A percentile compares a stretch with the other conserved stretches of the same genome.
Conservation (phyloP, 2,888 invertebrate species). For the Pachycephus smyrnensis region DNA sequence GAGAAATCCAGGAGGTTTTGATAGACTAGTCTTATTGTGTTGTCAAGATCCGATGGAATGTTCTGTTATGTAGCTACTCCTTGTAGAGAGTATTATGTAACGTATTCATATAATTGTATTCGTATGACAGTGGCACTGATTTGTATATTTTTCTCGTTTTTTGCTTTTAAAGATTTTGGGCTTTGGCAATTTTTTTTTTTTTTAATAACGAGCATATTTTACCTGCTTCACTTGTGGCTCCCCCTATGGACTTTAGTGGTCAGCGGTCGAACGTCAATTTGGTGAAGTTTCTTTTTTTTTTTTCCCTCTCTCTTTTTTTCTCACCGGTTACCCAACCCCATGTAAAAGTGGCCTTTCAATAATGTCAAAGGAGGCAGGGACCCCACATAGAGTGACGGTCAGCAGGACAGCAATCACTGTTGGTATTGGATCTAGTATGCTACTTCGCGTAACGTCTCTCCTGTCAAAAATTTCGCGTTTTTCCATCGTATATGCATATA, state of each 20-base stretch:
- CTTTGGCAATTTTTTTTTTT: not conserved
- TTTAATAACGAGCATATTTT: not conserved
- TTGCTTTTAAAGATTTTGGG: not conserved
- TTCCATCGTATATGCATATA: not conserved
- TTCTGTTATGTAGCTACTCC: not conserved
- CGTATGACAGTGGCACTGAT: not conserved
- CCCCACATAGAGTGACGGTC: conserved; percentile 61
- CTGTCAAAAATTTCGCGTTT: not conserved
- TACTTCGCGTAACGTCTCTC: not conserved
- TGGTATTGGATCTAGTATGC: not conserved
- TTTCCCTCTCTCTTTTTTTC: not conserved
- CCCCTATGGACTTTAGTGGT: not conserved
- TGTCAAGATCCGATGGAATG: not conserved
- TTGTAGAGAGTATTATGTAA: not conserved
- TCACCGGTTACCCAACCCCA: conserved; percentile 31
- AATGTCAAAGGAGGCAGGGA: conserved; percentile 45
- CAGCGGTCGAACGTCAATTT: conserved; percentile 45
- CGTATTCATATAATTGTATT: not conserved
- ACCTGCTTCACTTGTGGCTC: not conserved
- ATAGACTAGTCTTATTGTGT: not conserved
- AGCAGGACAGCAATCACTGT: conserved; percentile 26
- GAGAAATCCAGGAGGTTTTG: not conserved
- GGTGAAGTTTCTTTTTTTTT: not conserved
- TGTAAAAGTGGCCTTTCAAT: conserved; percentile 50
- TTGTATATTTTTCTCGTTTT: not conserved